Percentiles rank a stretch among this genome's conserved stretches.
These are phyloP conservation scores for Rotaria sp. DNA, from an alignment of 2,888 invertebrate species.

Conservation along the genomic window DNA sequence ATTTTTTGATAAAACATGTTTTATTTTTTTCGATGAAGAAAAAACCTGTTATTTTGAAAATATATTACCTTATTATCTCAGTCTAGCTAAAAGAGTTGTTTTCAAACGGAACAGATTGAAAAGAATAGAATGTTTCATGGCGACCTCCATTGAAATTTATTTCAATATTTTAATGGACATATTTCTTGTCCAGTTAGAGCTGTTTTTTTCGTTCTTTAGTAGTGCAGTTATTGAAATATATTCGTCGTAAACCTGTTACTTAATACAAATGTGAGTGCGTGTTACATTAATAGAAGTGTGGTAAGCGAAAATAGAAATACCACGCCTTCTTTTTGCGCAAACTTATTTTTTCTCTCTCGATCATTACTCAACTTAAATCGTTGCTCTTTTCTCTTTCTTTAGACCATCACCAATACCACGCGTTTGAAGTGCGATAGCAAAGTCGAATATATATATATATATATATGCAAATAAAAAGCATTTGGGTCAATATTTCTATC, in stretches of 20 bases:
- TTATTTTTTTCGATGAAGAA: too few species aligned
- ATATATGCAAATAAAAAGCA: not conserved
- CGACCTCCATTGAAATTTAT: not conserved
- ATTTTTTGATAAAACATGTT: too few species aligned
- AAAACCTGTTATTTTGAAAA: too few species aligned
- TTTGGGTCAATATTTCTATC: not conserved
- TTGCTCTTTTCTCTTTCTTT: not conserved
- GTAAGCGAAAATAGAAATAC: too few species aligned
- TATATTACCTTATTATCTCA: too few species aligned
- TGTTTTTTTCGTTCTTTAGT: not conserved
- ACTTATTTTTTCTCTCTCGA: not conserved
- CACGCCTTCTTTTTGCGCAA: not conserved
- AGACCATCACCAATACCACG: not conserved
- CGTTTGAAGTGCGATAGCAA: not conserved
- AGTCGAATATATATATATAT: not conserved
- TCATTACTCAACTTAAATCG: not conserved
- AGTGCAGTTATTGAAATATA: too few species aligned
- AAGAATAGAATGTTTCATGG: not conserved
- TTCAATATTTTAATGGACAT: not conserved
- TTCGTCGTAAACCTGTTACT: too few species aligned
- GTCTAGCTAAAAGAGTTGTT: not conserved
- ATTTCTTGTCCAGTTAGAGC: not conserved
- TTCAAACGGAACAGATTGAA: not conserved
- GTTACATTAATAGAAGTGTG: too few species aligned
- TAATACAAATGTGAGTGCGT: too few species aligned